Percentiles rank a stretch among this genome's conserved stretches.
Evolutionary conservation across 1,140 invertebrate species (phyloP).

Genomic region (Drosophila neocordata): DNA sequence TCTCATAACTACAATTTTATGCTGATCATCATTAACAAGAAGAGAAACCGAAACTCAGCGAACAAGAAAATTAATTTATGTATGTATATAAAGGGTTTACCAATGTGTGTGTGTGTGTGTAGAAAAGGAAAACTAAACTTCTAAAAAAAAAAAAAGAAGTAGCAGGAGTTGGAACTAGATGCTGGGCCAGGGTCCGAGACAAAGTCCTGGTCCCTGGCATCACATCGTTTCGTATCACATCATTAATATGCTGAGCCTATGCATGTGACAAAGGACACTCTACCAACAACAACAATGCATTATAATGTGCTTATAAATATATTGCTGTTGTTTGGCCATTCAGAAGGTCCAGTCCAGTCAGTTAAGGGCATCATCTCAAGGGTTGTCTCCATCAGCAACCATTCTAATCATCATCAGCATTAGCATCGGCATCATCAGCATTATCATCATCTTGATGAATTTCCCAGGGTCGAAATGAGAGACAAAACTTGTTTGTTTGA

Average conservation of each 20-base stretch:
- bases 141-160: conserved; percentile 12
- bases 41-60: conserved; percentile 64
- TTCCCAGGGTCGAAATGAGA: conserved; percentile 44
- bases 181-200: conserved; percentile 15
- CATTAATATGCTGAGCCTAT: conserved; percentile 78
- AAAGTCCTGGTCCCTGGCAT: conserved; percentile 18
- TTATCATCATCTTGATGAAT: conserved; percentile 26
- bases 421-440: conserved; percentile 3
- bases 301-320: conserved; percentile 81
- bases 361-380: conserved; percentile 41
- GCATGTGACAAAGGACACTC: conserved; percentile 74
- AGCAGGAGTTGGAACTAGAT: conserved; percentile 7
- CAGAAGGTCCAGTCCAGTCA: conserved; percentile 37
- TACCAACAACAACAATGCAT: conserved; percentile 63
- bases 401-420: not conserved
- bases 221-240: conserved; percentile 61
- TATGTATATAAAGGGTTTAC: conserved; percentile 57
- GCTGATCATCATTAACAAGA: conserved; percentile 76
- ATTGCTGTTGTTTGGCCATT: conserved; percentile 37
- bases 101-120: conserved; percentile 25
- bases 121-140: conserved; percentile 63
- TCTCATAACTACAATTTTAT: conserved; percentile 56
- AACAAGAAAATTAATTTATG: conserved; percentile 80
- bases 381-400: conserved; percentile 41
- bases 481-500: conserved; percentile 64